phyloP scores from a whole-genome alignment of 2,888 invertebrate genomes.

The Dasysyrphus albostriatus region DNA sequence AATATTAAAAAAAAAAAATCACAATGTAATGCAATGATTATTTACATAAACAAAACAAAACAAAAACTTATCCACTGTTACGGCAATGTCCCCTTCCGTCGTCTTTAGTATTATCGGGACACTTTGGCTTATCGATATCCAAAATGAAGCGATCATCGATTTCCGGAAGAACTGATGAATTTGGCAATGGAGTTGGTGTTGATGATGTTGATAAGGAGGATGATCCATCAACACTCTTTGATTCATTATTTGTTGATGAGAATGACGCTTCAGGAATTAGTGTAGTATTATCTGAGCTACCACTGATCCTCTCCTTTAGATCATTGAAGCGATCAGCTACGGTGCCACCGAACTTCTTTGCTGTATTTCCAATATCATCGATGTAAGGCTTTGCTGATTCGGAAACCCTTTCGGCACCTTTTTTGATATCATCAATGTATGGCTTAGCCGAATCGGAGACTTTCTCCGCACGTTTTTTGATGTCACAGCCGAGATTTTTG shows the following conservation, averaged over 20 bases:
- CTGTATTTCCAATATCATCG: constrained; percentile 79
- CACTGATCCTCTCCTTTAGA: constrained; percentile 80
- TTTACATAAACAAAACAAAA: not conserved
- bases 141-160: constrained; percentile 79
- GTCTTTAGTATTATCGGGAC: constrained; percentile 40
- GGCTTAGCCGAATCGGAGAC: constrained; percentile 80
- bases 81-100: constrained; percentile 64
- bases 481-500: constrained; percentile 80
- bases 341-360: constrained; percentile 79
- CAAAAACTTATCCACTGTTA: constrained; percentile 32
- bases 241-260: not conserved
- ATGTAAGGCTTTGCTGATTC: constrained; percentile 80
- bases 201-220: not conserved
- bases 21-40: constrained; percentile 1
- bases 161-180: constrained; percentile 58
- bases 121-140: constrained; percentile 40
- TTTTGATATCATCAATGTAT: constrained; percentile 79
- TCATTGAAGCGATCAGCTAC: constrained; percentile 81
- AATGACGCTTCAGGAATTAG: not conserved
- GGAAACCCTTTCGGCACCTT: constrained; percentile 79
- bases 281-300: constrained; percentile 65
- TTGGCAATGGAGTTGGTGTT: not conserved
- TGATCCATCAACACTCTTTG: not conserved
- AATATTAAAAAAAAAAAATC: constrained; percentile 39
- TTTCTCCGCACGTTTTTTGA: constrained; percentile 80